A percentile compares a stretch with the other conserved stretches of the same genome.
Evolutionary conservation across 2,888 invertebrate genomes (phyloP).

Genomic region (Leptopilina myrica): DNA sequence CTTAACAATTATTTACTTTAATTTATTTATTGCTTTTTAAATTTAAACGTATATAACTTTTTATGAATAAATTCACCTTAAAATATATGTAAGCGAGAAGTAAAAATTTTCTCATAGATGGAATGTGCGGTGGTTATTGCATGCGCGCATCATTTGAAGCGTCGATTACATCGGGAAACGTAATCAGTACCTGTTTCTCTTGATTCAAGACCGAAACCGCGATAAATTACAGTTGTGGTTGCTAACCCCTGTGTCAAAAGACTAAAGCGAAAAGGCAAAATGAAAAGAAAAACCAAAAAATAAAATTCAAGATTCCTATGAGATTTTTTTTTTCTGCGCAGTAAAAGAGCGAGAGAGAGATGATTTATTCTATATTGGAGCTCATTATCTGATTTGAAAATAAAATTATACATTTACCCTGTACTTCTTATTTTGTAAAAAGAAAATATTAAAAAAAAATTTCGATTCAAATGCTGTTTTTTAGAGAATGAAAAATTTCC

Average conservation of each 20-base stretch:
- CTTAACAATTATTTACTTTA: too few species aligned
- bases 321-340: background rate
- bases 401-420: too few species aligned
- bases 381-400: too few species aligned
- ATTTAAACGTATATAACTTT: background rate
- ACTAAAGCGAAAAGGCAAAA: background rate
- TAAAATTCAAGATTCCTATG: background rate
- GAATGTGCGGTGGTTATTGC: slow-evolving; percentile 10
- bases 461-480: background rate
- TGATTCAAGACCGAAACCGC: slow-evolving; percentile 44
- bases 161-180: slow-evolving; percentile 36
- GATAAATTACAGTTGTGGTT: slow-evolving; percentile 39
- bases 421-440: too few species aligned
- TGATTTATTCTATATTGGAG: background rate
- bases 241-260: slow-evolving; percentile 20
- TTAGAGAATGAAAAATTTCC: too few species aligned
- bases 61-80: background rate
- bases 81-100: background rate
- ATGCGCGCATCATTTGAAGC: background rate
- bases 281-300: background rate
- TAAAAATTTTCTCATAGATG: background rate
- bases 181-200: slow-evolving; percentile 30
- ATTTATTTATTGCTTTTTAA: too few species aligned
- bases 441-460: background rate
- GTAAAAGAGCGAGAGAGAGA: background rate